Conservation (phyloP, 2,888 invertebrate species). For the Tipula helvola region DNA sequence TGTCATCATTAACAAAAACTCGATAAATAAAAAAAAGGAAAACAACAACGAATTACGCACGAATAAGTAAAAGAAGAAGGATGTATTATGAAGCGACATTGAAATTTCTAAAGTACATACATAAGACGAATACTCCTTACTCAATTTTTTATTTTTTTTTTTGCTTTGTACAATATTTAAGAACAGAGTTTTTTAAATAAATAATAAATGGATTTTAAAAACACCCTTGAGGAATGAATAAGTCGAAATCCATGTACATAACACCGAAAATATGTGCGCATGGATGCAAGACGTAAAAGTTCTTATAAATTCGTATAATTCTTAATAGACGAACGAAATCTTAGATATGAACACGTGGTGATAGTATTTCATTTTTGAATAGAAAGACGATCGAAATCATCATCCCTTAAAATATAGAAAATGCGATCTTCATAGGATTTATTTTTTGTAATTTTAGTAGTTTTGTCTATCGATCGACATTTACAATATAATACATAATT, state of each 20-base stretch:
- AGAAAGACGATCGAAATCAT: background rate
- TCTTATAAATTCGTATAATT: background rate
- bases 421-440: background rate
- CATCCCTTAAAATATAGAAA: background rate
- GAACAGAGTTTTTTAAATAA: background rate
- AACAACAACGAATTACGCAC: background rate
- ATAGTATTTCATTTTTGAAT: background rate
- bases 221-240: background rate
- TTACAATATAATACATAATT: background rate
- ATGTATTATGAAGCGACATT: background rate
- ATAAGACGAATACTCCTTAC: background rate
- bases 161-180: background rate
- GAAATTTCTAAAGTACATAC: background rate
- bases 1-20: background rate
- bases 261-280: background rate
- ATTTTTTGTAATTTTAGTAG: background rate
- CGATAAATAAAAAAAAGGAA: background rate
- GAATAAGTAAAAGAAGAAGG: background rate
- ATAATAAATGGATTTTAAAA: background rate
- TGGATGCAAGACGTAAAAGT: background rate
- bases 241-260: background rate
- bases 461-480: background rate
- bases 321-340: background rate
- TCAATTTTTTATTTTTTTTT: background rate
- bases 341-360: slow-evolving; percentile 1